A percentile compares a stretch with the other conserved stretches of the same genome.
phyloP scores from a whole-genome alignment of 2,797 vertebrate species.

The Phrynocephalus guinanensis region DNA sequence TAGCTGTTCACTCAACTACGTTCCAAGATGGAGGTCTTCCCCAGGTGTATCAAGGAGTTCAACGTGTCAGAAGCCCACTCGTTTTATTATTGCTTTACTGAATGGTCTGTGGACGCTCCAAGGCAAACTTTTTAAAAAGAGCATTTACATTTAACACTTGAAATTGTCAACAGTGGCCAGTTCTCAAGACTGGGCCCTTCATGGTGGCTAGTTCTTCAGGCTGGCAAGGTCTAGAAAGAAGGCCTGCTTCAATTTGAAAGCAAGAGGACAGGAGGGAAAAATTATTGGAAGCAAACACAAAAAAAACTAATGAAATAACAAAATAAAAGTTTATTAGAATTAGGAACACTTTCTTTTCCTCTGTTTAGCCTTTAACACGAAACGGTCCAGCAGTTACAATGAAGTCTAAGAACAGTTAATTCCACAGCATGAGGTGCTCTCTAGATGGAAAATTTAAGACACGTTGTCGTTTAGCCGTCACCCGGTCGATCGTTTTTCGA shows the following conservation, averaged over 20 bases:
- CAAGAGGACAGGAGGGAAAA: neutral
- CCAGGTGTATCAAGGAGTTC: too few relatives aligned
- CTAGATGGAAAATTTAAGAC: conserved; percentile 69
- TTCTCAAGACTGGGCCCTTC: too few relatives aligned
- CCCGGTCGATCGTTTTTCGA: conserved; percentile 69
- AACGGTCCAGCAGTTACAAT: conserved; percentile 78
- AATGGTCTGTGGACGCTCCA: too few relatives aligned
- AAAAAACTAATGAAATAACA: conserved; percentile 72
- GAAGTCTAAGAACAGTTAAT: conserved; percentile 76
- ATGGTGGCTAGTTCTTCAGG: neutral
- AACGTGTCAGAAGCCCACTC: too few relatives aligned
- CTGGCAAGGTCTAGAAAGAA: too few relatives aligned
- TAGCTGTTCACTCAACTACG: too few relatives aligned
- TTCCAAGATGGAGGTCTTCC: too few relatives aligned
- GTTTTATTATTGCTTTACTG: too few relatives aligned
- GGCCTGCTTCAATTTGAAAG: neutral
- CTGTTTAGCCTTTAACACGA: conserved; percentile 67
- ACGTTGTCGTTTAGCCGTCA: conserved; percentile 57
- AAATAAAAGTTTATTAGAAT: conserved; percentile 76
- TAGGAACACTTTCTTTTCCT: conserved; percentile 75
- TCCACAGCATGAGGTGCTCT: conserved; percentile 73
- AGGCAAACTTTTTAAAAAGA: too few relatives aligned
- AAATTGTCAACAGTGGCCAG: too few relatives aligned
- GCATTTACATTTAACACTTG: too few relatives aligned
- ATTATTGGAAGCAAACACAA: conserved; percentile 38